Evolutionary conservation across 1,140 invertebrate species (phyloP), one percentile per base, ranked within the genome.

Genomic region (Campoletis sonorensis): DNA sequence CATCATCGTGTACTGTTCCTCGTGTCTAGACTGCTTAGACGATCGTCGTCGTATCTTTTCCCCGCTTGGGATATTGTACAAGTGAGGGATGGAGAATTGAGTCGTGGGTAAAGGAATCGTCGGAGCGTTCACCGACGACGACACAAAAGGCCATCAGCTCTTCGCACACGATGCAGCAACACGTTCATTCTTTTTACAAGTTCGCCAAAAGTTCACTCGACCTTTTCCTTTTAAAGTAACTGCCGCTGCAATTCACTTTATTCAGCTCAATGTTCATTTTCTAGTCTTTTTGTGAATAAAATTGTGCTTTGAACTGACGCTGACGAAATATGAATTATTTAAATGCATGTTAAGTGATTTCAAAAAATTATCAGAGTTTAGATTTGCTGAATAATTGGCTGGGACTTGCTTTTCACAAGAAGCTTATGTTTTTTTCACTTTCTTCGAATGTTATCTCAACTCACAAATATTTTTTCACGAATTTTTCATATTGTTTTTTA

Each of bases 91-190:
- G 51, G 23, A 4, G 51, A 61, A 61, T 51, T 33, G 51, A 75
- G 72, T 75, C 72, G 76, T 61, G 54, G 37, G 58, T 26, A 78
- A 78, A 78, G 76, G 76, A 78, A 33, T 78, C 76, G 54, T 78
- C 58, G 76, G 58, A 78, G 76, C 76, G 76, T 78, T 78, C 76
- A 78, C 54, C 76, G 76, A 37, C 73, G 11, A 78, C 76, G 76
- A 67, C 76, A 78, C 76, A 78, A 78, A 78, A 78, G 76, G 76
- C 76, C 76, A 64, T 10, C n/a, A 64, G 61, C 18, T 21, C 51
- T 4, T 54, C 51, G 61, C 61, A 27, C 23, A 27, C 61, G 61
- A 64, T 64, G 23, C 61, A 7, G 27, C 23, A 64, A 26, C 61
- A 64, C 61, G 61, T 23, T 64, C 21, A 64, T 64, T 13, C 11